A percentile compares a stretch with the other conserved stretches of the same genome.
Evolutionary conservation across 2,113 vertebrate genomes (phyloP).

Genomic region (Podarcis raffonei): DNA sequence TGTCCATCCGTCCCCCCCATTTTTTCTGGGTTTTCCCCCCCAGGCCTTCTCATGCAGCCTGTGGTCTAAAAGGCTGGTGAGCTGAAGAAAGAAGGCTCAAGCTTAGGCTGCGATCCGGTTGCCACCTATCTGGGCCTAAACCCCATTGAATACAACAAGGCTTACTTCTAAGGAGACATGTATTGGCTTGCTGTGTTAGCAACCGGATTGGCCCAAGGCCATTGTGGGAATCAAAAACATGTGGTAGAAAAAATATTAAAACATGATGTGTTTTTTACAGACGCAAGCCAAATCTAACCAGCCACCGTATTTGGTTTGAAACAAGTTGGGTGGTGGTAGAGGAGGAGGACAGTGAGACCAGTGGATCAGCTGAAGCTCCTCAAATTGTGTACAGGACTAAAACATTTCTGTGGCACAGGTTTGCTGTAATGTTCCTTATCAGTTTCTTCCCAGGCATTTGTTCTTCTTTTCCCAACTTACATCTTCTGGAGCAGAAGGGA

Average conservation of each 20-base stretch:
- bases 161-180: background rate
- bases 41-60: too few relatives aligned
- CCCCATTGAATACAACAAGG: background rate
- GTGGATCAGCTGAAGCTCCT: background rate
- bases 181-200: background rate
- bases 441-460: background rate
- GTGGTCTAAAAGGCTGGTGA: background rate
- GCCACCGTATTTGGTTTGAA: background rate
- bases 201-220: background rate
- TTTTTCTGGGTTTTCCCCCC: too few relatives aligned
- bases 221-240: background rate
- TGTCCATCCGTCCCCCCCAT: too few relatives aligned
- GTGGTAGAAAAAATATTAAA: background rate
- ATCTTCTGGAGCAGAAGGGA: background rate
- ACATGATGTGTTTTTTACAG: background rate
- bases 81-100: background rate
- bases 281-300: background rate
- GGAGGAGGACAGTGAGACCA: background rate
- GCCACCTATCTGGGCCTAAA: background rate
- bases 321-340: background rate
- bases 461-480: background rate
- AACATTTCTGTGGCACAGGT: background rate
- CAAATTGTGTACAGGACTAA: background rate
- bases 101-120: background rate
- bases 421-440: background rate